A percentile compares a stretch with the other conserved stretches of the same genome.
phyloP scores from a whole-genome alignment of 2,113 vertebrate genomes.

The Varanus komodoensis region DNA sequence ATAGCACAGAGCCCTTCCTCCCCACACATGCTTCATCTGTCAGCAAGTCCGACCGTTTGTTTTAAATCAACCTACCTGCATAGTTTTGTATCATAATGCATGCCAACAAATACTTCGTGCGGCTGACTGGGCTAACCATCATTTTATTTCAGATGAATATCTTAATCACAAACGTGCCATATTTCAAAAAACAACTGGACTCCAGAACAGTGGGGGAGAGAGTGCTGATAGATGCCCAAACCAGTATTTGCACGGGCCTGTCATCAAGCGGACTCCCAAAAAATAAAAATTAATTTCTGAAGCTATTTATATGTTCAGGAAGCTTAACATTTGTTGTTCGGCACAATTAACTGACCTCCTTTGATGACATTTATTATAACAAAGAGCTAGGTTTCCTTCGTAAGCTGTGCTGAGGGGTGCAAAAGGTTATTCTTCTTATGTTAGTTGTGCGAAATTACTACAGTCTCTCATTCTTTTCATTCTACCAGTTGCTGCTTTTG shows the following conservation, averaged over 20 bases:
- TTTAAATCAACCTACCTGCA: background rate
- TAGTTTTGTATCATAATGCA: background rate
- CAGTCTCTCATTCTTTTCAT: background rate
- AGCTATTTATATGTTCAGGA: background rate
- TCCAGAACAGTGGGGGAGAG: background rate
- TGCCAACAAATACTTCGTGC: background rate
- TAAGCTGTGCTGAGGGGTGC: background rate
- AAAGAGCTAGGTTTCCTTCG: background rate
- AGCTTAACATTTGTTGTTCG: background rate
- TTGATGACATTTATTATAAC: background rate
- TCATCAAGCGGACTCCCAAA: background rate
- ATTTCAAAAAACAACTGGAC: background rate
- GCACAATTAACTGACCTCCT: conserved; percentile 8
- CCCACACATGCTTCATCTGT: background rate
- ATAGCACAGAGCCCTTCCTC: background rate
- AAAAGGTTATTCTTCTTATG: background rate
- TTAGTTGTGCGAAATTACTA: too few species aligned
- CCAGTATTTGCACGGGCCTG: background rate
- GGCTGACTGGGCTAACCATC: background rate
- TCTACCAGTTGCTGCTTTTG: background rate
- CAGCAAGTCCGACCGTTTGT: background rate
- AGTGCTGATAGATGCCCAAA: background rate
- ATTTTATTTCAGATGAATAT: background rate
- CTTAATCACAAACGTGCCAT: background rate
- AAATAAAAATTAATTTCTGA: background rate